Base-by-base conservation (phyloP, 2,888 invertebrate genomes). In the Chrysina gloriosa region DNA sequence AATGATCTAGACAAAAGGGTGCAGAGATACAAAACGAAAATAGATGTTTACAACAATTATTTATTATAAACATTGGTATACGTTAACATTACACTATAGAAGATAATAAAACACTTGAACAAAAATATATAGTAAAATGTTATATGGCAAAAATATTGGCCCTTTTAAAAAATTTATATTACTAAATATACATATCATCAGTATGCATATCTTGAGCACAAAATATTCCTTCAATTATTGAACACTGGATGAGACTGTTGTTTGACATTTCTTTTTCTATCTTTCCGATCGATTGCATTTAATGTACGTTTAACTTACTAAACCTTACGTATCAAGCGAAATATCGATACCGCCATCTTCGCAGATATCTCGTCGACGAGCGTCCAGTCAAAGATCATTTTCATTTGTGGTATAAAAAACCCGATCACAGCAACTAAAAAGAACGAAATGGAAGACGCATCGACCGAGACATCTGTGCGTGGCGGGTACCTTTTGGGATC, bases 41-140 rank as follows among this genome's bases (percentile, higher is more conserved):
- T 21, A 2, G 21, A 48, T 29, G 64, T 66, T 56, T 66, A 66
- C 56, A 58, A 66, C 58, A 45, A 58, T 56, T 63, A 67, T 67
- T 67, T 67, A 67, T 67, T 67, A 63, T 67, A 67, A 67, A 67
- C 67, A 67, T 63, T 67, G 67, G 67, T 63, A 67, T 67, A 67
- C 9, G 36, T 63, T 67, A 67, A 67, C 67, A 42, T 63, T 67
- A 67, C 52, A 19, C 58, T 23, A 52, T 63, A 63, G 54, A 52
- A 67, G 67, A 67, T 58, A 54, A 54, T 54, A 58, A 48, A 67
- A 67, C 67, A 67, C 63, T 61, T 67, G 52, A 63, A 63, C 63
- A 54, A 63, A 65, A 67, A 42, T 50, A 45, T 63, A 66, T 52
- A 36, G 19, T 48, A 61, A 31, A 58, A 34, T 58, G 47, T 16